These are phyloP conservation scores for Falco rusticolus DNA, from an alignment of 2,797 vertebrate genomes.

Conservation along the genomic window DNA sequence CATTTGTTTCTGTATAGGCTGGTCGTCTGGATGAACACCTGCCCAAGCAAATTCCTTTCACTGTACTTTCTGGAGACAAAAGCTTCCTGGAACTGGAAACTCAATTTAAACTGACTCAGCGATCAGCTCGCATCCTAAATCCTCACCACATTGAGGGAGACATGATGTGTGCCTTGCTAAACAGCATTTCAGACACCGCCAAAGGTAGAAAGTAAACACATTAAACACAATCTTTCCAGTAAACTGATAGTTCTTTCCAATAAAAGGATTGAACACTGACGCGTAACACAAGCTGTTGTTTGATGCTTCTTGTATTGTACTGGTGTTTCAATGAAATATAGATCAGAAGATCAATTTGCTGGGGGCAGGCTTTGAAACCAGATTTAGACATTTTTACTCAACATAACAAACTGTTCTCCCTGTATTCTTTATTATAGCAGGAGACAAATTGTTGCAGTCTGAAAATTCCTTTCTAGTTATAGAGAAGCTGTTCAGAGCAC, in stretches of 20 bases:
- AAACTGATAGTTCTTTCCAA: background rate
- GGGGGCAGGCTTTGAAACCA: background rate
- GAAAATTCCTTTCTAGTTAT: background rate
- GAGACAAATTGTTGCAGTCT: background rate
- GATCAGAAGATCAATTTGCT: background rate
- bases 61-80: slow-evolving; percentile 84
- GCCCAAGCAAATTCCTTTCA: slow-evolving; percentile 85
- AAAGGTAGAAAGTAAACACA: slow-evolving; percentile 77
- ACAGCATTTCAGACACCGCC: slow-evolving; percentile 83
- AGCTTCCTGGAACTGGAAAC: slow-evolving; percentile 81
- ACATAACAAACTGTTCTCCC: background rate
- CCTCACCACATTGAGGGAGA: slow-evolving; percentile 82
- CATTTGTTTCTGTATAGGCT: slow-evolving; percentile 55
- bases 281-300: slow-evolving; percentile 24
- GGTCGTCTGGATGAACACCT: slow-evolving; percentile 82
- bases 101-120: slow-evolving; percentile 83
- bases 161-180: slow-evolving; percentile 83
- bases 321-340: background rate
- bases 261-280: slow-evolving; percentile 35
- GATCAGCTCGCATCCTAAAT: slow-evolving; percentile 79
- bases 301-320: background rate
- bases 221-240: background rate
- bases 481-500: background rate
- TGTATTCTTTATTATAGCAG: background rate
- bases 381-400: background rate